phyloP scores from a whole-genome alignment of 1,140 invertebrate genomes.

The Cotesia chilonis region DNA sequence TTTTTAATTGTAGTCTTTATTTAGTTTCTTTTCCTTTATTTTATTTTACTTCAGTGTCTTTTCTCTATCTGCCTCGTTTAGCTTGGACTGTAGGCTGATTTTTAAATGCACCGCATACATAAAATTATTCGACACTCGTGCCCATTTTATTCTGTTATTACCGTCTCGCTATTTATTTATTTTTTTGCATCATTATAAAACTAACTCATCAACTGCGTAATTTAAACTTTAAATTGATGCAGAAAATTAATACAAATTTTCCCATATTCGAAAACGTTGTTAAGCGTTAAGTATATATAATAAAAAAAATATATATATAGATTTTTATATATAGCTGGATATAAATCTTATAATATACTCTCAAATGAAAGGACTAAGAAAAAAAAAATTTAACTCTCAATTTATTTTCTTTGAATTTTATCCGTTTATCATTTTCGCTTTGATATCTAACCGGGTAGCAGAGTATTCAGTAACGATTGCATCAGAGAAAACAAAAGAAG shows the following conservation, averaged over 20 bases:
- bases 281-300: background rate
- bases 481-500: background rate
- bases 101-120: background rate
- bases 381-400: constrained; percentile 2
- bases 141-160: constrained; percentile 2
- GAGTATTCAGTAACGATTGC: constrained; percentile 17
- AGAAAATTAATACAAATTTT: no score
- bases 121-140: constrained; percentile 25
- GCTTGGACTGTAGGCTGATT: constrained; percentile 8
- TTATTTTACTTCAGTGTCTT: constrained; percentile 25
- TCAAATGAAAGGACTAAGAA: background rate
- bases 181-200: no score
- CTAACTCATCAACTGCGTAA: constrained; percentile 5
- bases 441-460: constrained; percentile 23
- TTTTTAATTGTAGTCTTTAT: constrained; percentile 44
- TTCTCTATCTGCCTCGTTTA: constrained; percentile 1
- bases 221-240: background rate
- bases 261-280: background rate
- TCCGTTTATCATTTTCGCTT: constrained; percentile 22
- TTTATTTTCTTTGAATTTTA: constrained; percentile 8
- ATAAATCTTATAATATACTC: background rate
- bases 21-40: constrained; percentile 28
- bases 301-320: background rate
- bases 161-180: background rate
- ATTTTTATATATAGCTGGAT: background rate